A percentile compares a stretch with the other conserved stretches of the same genome.
phyloP scores from a whole-genome alignment of 2,113 vertebrate genomes.

The Dipodomys spectabilis region DNA sequence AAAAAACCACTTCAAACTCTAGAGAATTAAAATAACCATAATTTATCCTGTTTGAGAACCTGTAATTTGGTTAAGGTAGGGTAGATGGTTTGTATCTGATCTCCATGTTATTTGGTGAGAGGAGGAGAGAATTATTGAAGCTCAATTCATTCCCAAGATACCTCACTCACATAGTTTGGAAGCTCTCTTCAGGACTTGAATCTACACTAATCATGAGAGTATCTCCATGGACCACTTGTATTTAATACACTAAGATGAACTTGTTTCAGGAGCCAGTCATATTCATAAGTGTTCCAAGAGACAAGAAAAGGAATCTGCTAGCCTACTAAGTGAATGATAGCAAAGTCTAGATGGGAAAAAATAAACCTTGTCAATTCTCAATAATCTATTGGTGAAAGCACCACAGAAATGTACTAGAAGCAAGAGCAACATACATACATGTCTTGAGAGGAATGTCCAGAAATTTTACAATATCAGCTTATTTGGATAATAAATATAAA shows the following conservation, averaged over 20 bases:
- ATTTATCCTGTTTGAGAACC: conserved; percentile 42
- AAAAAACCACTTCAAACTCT: conserved; percentile 33
- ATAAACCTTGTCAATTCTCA: background rate
- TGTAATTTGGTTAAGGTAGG: conserved; percentile 15
- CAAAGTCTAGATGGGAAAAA: background rate
- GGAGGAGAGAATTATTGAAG: background rate
- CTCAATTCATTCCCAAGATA: conserved; percentile 7
- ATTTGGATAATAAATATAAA: background rate
- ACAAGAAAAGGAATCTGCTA: background rate
- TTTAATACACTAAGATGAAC: conserved; percentile 1
- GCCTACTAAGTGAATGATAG: background rate
- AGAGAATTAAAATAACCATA: conserved; percentile 56
- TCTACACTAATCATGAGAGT: background rate
- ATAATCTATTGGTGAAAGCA: background rate
- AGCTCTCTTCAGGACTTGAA: conserved; percentile 20
- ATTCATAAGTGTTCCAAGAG: conserved; percentile 18
- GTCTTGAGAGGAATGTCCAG: background rate
- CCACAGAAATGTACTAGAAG: background rate
- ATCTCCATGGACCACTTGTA: conserved; percentile 18
- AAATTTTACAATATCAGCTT: background rate
- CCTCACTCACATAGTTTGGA: background rate
- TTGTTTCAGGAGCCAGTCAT: background rate
- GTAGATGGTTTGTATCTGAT: background rate
- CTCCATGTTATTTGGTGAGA: background rate
- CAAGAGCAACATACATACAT: background rate